Conservation (phyloP, 2,113 vertebrate species). For the Laticauda laticaudata region DNA sequence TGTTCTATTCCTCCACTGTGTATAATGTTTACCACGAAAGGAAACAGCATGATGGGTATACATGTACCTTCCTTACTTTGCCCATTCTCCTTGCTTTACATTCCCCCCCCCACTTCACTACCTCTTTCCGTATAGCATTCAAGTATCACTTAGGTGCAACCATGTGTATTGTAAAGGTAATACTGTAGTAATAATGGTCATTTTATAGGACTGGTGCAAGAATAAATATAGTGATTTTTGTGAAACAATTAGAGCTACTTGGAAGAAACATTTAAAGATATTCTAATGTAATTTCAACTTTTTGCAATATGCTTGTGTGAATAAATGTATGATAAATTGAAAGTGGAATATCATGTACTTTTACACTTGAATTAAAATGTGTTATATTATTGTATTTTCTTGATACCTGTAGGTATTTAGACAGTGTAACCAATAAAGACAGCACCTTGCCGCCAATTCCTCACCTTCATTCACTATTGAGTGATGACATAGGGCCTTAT, state of each 20-base stretch:
- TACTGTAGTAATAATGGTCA: background rate
- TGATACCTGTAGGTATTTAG: slow-evolving; percentile 81
- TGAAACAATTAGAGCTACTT: background rate
- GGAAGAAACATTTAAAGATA: background rate
- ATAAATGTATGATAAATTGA: background rate
- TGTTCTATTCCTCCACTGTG: background rate
- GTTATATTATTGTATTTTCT: background rate
- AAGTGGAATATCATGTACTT: background rate
- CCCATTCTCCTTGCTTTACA: background rate
- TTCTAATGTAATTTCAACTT: background rate
- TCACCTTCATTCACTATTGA: slow-evolving; percentile 94
- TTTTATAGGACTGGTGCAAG: background rate
- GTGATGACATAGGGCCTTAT: slow-evolving; percentile 89
- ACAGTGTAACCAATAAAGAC: slow-evolving; percentile 97
- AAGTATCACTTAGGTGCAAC: background rate
- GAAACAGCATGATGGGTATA: background rate
- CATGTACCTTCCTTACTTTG: background rate
- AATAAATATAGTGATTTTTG: background rate
- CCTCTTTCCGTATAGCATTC: background rate
- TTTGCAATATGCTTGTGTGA: background rate
- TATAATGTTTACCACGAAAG: background rate
- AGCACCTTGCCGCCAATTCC: slow-evolving; percentile 95
- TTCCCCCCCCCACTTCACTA: background rate
- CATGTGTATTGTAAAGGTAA: background rate
- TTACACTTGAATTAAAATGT: background rate